These are phyloP conservation scores for Sebastiscus albofasciatus DNA, from an alignment of 2,797 vertebrate genomes.

Conservation along the genomic window DNA sequence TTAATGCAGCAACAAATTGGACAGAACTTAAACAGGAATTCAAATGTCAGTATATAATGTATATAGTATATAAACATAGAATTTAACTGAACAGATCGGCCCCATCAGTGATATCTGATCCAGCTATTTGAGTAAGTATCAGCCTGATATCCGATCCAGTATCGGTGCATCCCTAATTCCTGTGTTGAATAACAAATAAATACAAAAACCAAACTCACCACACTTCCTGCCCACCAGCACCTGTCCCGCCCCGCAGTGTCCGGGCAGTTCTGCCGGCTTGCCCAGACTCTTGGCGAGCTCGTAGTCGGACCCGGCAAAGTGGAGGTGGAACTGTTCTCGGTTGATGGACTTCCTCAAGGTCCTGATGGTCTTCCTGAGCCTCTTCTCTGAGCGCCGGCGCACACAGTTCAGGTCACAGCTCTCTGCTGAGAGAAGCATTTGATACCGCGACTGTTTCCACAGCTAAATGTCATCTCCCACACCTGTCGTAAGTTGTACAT, in stretches of 20 bases:
- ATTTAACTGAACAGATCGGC: no score
- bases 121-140: no score
- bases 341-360: constrained; percentile 93
- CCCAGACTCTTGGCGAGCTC: constrained; percentile 85
- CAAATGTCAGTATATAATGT: no score
- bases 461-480: neutral
- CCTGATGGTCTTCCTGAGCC: constrained; percentile 93
- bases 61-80: no score
- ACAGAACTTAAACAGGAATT: no score
- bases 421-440: constrained; percentile 84
- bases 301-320: constrained; percentile 88
- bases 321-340: constrained; percentile 93
- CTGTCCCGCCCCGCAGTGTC: constrained; percentile 88
- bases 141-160: no score
- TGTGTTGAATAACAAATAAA: neutral
- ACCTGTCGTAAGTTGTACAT: neutral
- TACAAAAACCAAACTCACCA: constrained; percentile 83
- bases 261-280: constrained; percentile 76
- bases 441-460: constrained; percentile 68
- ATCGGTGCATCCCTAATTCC: neutral
- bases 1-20: no score
- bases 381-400: constrained; percentile 91
- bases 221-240: constrained; percentile 88
- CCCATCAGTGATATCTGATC: no score
- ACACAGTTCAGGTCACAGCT: constrained; percentile 91